Conservation (phyloP, 2,113 vertebrate genomes). For the human region GRCh38 chr4:148076001-148076500, state of each 20-base stretch:
- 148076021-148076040: not conserved
- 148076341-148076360: not conserved
- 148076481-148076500: not conserved
- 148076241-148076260: not conserved
- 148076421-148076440: not conserved
- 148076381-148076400: not conserved
- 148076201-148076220: not conserved
- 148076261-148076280: not conserved
- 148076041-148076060: fast-evolving
- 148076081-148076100: fast-evolving
- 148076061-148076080: not conserved
- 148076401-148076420: not conserved
- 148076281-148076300: not conserved
- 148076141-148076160: not conserved
- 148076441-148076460: not conserved
- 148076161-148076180: fast-evolving
- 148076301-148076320: not conserved
- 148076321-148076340: not conserved
- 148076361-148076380: not conserved
- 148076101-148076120: not conserved
- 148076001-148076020: not conserved
- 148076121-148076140: not conserved
- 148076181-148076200: not conserved
- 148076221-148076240: not conserved
- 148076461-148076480: not conserved